Evolutionary conservation across 2,797 vertebrate species (phyloP), one percentile per base, ranked within the genome.

Genomic region (Heterohyrax brucei): DNA sequence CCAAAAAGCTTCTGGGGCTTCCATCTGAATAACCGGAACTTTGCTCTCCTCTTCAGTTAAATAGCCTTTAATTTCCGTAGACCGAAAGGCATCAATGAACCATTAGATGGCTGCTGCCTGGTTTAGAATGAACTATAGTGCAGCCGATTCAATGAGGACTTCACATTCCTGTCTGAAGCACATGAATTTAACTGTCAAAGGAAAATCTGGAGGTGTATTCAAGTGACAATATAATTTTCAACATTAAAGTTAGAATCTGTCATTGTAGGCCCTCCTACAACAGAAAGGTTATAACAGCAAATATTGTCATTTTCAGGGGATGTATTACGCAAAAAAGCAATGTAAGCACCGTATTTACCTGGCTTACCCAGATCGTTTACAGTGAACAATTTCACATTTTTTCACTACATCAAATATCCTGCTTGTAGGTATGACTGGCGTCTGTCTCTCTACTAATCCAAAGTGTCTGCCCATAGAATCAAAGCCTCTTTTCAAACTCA

Each of bases 21-120:
- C 56, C 77, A 0, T 79, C 7, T 30, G 14, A 94, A 91, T 80
- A 61, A 53, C 19, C 10, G 48, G 22, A 12, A n/a, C 59, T 64
- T 95, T 87, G 28, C 24, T 30, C 46, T 94, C 28, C 33, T 94
- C 53, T 64, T 53, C 91, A 84, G 64, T 92, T 92, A 95, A 95
- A 91, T 91, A 79, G 84, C 33, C 94, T 94, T 89, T 87, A 93
- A 87, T 95, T 44, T 94, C 83, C 50, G 46, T n/a, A 75, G 72
- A 93, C 62, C 0, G 30, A 95, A 97, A 64, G 50, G 48, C 24
- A 84, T 93, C 95, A 96, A 50, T 91, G 89, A 96, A 59, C 62
- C 22, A 46, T 75, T 82, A 76, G 53, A 89, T 75, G 89, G 68
- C 10, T 94, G 53, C 39, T 73, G 39, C 61, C 72, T 95, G 53